Conservation (phyloP, 2,113 vertebrate species). For the zebrafish (Danio rerio) region GRCz12tu NC_133180.1:52655501-52656000, state of each 20-base stretch:
- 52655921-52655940: no score
- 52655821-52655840: no score
- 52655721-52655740: background rate
- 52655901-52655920: no score
- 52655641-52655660: constrained; percentile 23
- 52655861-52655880: no score
- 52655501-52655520: constrained; percentile 11
- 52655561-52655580: background rate
- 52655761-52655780: no score
- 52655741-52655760: background rate
- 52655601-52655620: background rate
- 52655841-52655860: no score
- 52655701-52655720: background rate
- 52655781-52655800: no score
- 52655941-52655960: no score
- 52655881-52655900: no score
- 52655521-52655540: background rate
- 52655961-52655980: no score
- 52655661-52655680: constrained; percentile 17
- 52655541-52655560: background rate
- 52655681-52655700: constrained; percentile 30
- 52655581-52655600: background rate
- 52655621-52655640: background rate
- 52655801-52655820: no score
- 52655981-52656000: no score